phyloP scores from a whole-genome alignment of 2,797 vertebrate genomes.

The Pangasius krempfi region DNA sequence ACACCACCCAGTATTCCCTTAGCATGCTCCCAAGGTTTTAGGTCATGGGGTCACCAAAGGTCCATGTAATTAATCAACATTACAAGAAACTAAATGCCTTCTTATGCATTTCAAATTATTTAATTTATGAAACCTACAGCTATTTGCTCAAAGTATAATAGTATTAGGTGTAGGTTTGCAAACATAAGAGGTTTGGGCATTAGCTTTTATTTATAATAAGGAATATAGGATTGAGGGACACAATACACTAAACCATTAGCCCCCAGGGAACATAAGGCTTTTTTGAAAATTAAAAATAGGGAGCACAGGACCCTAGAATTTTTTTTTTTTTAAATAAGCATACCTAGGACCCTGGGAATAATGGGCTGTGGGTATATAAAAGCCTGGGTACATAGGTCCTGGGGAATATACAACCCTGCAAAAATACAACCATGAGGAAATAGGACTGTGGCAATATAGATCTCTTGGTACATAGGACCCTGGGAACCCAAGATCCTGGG shows the following conservation, averaged over 20 bases:
- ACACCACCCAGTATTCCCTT: not conserved
- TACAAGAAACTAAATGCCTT: not conserved
- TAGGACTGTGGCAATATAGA: not conserved
- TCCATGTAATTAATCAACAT: too few species aligned
- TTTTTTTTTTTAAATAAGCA: not conserved
- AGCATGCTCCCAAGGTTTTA: not conserved
- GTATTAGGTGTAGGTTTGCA: not conserved
- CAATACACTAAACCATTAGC: not conserved
- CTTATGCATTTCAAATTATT: not conserved
- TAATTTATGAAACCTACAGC: not conserved
- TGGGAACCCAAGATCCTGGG: not conserved
- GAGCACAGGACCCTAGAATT: not conserved
- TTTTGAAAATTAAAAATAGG: not conserved
- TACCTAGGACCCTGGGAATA: not conserved
- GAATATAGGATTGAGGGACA: not conserved
- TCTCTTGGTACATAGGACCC: not conserved
- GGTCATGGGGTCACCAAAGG: not conserved
- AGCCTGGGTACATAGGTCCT: not conserved
- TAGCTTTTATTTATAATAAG: not conserved
- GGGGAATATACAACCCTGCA: not conserved
- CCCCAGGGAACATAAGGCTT: not conserved
- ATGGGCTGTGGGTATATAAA: not conserved
- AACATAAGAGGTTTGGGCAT: not conserved
- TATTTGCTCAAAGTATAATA: not conserved
- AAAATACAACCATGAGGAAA: not conserved